These are phyloP conservation scores for Urechis unicinctus DNA, from an alignment of 2,888 invertebrate genomes.

Conservation along the genomic window DNA sequence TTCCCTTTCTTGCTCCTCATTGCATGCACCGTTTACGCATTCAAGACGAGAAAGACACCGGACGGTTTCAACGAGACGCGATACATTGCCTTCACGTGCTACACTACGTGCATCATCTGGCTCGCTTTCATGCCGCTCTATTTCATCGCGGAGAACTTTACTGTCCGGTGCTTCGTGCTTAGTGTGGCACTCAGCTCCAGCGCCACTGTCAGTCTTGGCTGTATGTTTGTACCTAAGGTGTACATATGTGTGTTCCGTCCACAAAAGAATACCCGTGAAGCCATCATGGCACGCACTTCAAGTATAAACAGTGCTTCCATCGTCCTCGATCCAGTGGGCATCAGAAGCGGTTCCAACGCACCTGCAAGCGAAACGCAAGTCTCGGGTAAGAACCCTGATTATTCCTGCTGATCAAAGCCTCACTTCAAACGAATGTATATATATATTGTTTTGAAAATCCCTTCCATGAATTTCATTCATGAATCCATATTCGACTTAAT, in stretches of 20 bases:
- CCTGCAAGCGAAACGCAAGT: neutral
- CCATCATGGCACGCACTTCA: conserved; percentile 52
- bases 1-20: conserved; percentile 57
- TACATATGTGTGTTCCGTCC: conserved; percentile 58
- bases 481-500: too few species aligned
- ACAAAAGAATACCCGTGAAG: conserved; percentile 58
- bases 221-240: conserved; percentile 57
- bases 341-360: too few species aligned
- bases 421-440: too few species aligned
- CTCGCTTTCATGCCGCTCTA: conserved; percentile 58
- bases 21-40: conserved; percentile 56
- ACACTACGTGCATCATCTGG: conserved; percentile 58
- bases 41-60: conserved; percentile 58
- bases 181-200: conserved; percentile 56
- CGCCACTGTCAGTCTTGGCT: conserved; percentile 55
- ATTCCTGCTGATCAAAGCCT: too few species aligned
- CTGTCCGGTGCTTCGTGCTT: conserved; percentile 54
- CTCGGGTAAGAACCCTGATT: neutral
- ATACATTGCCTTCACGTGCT: conserved; percentile 57
- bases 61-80: conserved; percentile 59
- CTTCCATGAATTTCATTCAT: too few species aligned
- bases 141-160: conserved; percentile 53
- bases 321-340: neutral
- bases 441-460: too few species aligned
- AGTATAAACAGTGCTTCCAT: conserved; percentile 5